Evolutionary conservation across 23 tunicate species (phyloP), one percentile per base, ranked within the genome.

Genomic region (Ascidia mentula): DNA sequence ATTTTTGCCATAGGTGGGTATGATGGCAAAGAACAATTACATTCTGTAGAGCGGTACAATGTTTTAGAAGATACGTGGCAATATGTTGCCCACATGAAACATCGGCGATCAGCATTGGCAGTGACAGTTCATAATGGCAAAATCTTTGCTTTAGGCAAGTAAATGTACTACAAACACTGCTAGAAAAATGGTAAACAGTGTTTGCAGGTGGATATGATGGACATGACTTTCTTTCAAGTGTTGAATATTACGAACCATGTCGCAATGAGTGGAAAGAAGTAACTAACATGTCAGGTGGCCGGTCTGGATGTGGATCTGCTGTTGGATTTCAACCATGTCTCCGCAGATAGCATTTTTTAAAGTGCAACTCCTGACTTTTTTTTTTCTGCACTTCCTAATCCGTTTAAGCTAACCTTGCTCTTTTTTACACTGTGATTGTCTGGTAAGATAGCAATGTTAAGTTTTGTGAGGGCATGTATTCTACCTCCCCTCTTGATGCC

Each of bases 241-340:
- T 83, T 28, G 97, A 92, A 37, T 92, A 77, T 83, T 87, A 78
- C 59, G 97, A 92, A 40, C 87, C 84, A 22, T 74, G 40, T 38
- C 79, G 80, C 13, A 84, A 84, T 42, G 92, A 92, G 32, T 92
- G 97, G 97, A 78, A 75, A 45, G 97, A 92, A 87, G 89, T 87
- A 1, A 80, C 97, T 2, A 87, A 87, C 78, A 92, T 92, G 97
- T 53, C 89, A 1, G 72, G 83, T 40, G 97, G 97, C 1, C 59
- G 97, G 36, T 92, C 97, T 12, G 97, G 97, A 3, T 82, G 92
- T 42, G 97, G 97, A 24, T 76, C 97, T 7, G 92, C 89, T 8
- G 97, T 92, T 73, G 97, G 97, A 26, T 74, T 80, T 70, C 97
- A 92, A 76, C 97, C 97, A 1, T 92, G 97, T 53, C 53, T 92